These are phyloP conservation scores for Papilio aristodemus DNA, from an alignment of 1,140 invertebrate species.

Conservation along the genomic window DNA sequence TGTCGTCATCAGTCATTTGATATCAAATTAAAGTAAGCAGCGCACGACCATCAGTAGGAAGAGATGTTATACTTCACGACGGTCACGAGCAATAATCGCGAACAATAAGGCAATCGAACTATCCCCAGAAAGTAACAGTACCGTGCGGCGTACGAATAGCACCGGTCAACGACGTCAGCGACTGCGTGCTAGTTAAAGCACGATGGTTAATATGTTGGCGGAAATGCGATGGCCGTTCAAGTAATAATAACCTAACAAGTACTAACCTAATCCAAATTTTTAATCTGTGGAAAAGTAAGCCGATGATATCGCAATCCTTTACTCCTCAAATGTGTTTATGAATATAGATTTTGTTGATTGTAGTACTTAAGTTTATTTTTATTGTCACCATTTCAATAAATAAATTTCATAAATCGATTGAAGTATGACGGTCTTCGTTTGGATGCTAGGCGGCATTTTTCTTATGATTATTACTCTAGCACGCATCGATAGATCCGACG, in stretches of 20 bases:
- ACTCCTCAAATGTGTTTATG: background rate
- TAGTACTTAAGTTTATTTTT: too few relatives aligned
- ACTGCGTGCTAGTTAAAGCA: background rate
- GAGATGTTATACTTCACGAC: too few relatives aligned
- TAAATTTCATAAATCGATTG: too few relatives aligned
- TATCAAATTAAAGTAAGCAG: background rate
- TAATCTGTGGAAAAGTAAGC: background rate
- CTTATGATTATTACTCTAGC: constrained; percentile 31
- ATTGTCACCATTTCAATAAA: too few relatives aligned
- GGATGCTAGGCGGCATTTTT: constrained; percentile 26
- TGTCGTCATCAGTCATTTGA: too few relatives aligned
- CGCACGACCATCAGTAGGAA: background rate
- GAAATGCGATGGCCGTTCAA: constrained; percentile 6
- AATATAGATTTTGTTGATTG: background rate
- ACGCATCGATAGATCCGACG: constrained; percentile 32
- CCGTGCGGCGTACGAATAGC: constrained; percentile 1
- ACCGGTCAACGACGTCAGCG: constrained; percentile 9
- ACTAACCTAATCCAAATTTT: too few relatives aligned
- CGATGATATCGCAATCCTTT: background rate
- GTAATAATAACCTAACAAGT: too few relatives aligned
- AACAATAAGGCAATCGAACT: constrained; percentile 1
- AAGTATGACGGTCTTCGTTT: constrained; percentile 3
- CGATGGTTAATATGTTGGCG: background rate
- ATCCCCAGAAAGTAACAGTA: constrained; percentile 9
- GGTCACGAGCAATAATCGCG: background rate